Evolutionary conservation across 2,888 invertebrate genomes (phyloP).

Genomic region (Pseudococcus viburni): DNA sequence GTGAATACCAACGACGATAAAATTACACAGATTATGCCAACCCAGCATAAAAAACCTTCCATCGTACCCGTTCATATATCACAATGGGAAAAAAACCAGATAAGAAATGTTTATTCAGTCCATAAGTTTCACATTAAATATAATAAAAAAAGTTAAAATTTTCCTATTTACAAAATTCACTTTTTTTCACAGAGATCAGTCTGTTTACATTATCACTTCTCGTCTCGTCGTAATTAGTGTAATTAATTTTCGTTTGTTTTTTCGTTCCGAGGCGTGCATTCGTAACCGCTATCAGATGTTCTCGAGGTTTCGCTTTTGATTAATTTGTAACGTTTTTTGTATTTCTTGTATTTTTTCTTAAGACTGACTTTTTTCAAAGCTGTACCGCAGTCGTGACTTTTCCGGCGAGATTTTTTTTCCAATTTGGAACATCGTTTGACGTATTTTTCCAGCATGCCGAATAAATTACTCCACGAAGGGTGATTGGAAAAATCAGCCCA

Average conservation of each 20-base stretch:
- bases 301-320: slow-evolving; percentile 15
- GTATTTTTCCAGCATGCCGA: background rate
- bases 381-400: background rate
- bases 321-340: slow-evolving; percentile 56
- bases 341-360: slow-evolving; percentile 47
- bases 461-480: slow-evolving; percentile 52
- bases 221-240: background rate
- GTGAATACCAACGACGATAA: background rate
- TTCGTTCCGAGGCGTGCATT: background rate
- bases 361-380: background rate
- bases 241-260: too few relatives aligned
- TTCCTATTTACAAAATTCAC: background rate
- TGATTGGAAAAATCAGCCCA: slow-evolving; percentile 16
- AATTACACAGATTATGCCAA: background rate
- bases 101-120: background rate
- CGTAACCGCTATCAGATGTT: slow-evolving; percentile 22
- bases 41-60: background rate
- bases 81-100: background rate
- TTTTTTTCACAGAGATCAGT: background rate
- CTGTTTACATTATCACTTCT: background rate
- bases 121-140: background rate
- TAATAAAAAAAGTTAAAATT: background rate
- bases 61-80: background rate
- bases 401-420: background rate
- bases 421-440: slow-evolving; percentile 1